A percentile compares a stretch with the other conserved stretches of the same genome.
Evolutionary conservation across 2,888 invertebrate species (phyloP).

Genomic region (Nemoura dubitans): DNA sequence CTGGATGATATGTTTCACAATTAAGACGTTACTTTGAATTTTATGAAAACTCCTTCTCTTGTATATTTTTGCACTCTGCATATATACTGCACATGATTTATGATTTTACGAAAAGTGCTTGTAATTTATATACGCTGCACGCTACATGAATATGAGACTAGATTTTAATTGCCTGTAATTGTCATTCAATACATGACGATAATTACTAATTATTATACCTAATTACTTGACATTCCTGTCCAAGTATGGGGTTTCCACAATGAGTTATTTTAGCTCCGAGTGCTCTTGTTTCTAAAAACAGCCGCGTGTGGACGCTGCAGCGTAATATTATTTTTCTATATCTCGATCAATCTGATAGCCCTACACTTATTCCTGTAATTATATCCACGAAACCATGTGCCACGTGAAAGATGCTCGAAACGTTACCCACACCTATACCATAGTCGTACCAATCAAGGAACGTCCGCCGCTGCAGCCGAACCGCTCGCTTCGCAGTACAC

Average conservation of each 20-base stretch:
- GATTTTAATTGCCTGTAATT: constrained; percentile 12
- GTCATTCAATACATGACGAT: constrained; percentile 3
- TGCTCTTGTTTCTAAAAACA: neutral
- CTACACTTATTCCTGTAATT: neutral
- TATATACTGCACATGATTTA: neutral
- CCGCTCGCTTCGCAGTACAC: neutral
- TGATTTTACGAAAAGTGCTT: neutral
- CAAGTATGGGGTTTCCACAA: neutral
- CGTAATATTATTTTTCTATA: neutral
- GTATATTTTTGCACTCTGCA: neutral
- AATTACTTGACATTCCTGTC: constrained; percentile 12
- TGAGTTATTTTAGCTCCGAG: neutral
- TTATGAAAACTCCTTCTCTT: neutral
- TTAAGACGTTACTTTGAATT: neutral
- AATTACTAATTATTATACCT: constrained; percentile 5
- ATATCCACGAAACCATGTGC: neutral
- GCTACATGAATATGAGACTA: neutral
- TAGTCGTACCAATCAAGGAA: neutral
- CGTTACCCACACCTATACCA: neutral
- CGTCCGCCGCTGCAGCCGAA: neutral
- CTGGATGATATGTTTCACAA: neutral
- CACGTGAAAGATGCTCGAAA: neutral
- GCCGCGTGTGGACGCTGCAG: neutral
- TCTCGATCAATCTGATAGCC: constrained; percentile 7
- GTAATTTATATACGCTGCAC: neutral